Base-by-base conservation (phyloP, 2,888 invertebrate genomes). In the Eurytoma adleriae region DNA sequence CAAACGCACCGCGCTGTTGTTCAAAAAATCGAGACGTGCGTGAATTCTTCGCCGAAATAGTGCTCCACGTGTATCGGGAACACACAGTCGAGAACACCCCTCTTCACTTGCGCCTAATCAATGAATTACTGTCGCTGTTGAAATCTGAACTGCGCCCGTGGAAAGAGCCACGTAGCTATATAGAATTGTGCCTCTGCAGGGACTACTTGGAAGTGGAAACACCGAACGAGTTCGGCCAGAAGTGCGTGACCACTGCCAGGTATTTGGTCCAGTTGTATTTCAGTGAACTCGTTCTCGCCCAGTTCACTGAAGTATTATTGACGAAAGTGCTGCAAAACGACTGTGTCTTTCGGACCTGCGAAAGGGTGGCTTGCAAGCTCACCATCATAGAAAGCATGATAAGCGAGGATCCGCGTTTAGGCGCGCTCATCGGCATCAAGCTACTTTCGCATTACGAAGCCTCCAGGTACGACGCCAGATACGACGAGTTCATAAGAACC, bases 1-100 rank as follows among this genome's bases (percentile, higher is more conserved):
- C 20, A 13, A 50, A 54, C 10, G 10, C 2, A 20, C 14, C n/a
- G 14, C 56, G 30, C 13, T 57, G 59, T 16, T 66, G 57, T 50
- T 64, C 78, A n/a, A 30, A 64, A 0, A 71, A 64, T 20, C 1
- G 54, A 14, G 12, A 50, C 5, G 10, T 77, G 5, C 40, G 62
- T 3, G 16, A 62, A 27, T 30, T 62, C 27, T 20, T 62, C 20
- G 5, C 10, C 27, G 7, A 62, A 3, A 62, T 62, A 10, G 64
- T 7, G 16, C 30, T 7, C 40, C 10, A 40, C 40, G 40, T 40
- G 1, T 40, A 40, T 40, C 40, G 40, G 10, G 40, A 40, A 40
- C 7, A 40, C 40, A 40, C 4, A 10, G 40, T 10, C 40, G 40
- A 40, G 1, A 7, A 10, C 40, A 40, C 1, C 40, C 40, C 40